These are phyloP conservation scores for Varecia variegata DNA, from an alignment of 2,797 vertebrate genomes.

Conservation along the genomic window DNA sequence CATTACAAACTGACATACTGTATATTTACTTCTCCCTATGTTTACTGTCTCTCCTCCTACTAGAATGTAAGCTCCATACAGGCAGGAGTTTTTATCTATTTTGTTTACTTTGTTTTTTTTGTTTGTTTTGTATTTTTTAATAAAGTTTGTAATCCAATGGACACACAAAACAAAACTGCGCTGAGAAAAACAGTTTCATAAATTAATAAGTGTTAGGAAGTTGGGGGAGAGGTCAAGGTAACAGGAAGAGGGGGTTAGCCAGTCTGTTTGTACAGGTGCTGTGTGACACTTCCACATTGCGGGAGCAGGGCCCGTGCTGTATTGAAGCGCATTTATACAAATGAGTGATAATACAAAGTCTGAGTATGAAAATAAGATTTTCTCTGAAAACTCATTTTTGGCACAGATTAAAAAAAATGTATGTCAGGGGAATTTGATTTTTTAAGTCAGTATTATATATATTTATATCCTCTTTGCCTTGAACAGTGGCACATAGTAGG, in stretches of 20 bases:
- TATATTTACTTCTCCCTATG: not conserved
- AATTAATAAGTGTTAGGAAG: constrained; percentile 88
- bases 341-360: constrained; percentile 96
- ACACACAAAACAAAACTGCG: constrained; percentile 88
- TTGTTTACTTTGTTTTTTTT: constrained; percentile 4
- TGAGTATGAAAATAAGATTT: constrained; percentile 99
- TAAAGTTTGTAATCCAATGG: constrained; percentile 97
- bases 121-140: constrained; percentile 91
- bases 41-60: not conserved
- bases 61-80: not conserved
- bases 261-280: constrained; percentile 82
- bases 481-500: not conserved
- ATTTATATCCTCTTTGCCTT: constrained; percentile 80
- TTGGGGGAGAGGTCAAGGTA: constrained; percentile 60
- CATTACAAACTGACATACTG: not conserved
- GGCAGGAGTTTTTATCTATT: not conserved
- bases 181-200: constrained; percentile 88
- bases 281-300: constrained; percentile 81
- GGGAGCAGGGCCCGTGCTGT: constrained; percentile 75
- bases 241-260: constrained; percentile 57
- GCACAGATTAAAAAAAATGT: constrained; percentile 95
- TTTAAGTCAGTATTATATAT: constrained; percentile 93
- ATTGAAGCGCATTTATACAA: constrained; percentile 88
- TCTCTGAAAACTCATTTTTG: constrained; percentile 96
- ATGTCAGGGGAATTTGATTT: constrained; percentile 86